A percentile compares a stretch with the other conserved stretches of the same genome.
These are phyloP conservation scores for Zele albiditarsus DNA, from an alignment of 2,888 invertebrate species.

Conservation along the genomic window DNA sequence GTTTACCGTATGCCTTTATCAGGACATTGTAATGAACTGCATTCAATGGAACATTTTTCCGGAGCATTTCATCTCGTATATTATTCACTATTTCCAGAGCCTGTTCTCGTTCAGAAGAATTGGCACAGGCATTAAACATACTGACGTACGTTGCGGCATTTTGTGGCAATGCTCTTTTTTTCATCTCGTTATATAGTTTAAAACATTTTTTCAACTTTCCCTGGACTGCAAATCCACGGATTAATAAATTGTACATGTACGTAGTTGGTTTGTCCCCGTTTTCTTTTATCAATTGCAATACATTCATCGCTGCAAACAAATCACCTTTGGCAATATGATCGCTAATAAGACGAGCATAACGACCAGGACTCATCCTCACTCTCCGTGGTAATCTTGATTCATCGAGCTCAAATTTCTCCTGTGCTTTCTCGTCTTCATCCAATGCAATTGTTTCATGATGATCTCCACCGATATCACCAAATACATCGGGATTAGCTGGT, in stretches of 20 bases:
- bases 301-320: slow-evolving; percentile 84
- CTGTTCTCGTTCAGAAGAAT: slow-evolving; percentile 80
- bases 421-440: slow-evolving; percentile 60
- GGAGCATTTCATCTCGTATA: slow-evolving; percentile 80
- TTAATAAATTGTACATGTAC: slow-evolving; percentile 88
- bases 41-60: slow-evolving; percentile 82
- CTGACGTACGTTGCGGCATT: slow-evolving; percentile 87
- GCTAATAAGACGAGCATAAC: slow-evolving; percentile 84
- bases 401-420: slow-evolving; percentile 58
- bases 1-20: slow-evolving; percentile 92
- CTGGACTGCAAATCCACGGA: slow-evolving; percentile 86
- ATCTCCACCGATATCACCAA: slow-evolving; percentile 58
- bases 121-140: slow-evolving; percentile 91
- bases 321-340: slow-evolving; percentile 78
- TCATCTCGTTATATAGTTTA: slow-evolving; percentile 88
- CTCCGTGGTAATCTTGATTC: slow-evolving; percentile 51
- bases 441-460: slow-evolving; percentile 57
- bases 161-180: slow-evolving; percentile 80
- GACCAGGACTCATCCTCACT: slow-evolving; percentile 75
- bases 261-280: slow-evolving; percentile 86
- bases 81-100: slow-evolving; percentile 81
- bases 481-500: slow-evolving; percentile 54
- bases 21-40: slow-evolving; percentile 88
- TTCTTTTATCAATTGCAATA: slow-evolving; percentile 85
- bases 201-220: slow-evolving; percentile 93